These are phyloP conservation scores for Drosophila hawaiiensis DNA, from an alignment of 2,888 invertebrate species.

Conservation along the genomic window DNA sequence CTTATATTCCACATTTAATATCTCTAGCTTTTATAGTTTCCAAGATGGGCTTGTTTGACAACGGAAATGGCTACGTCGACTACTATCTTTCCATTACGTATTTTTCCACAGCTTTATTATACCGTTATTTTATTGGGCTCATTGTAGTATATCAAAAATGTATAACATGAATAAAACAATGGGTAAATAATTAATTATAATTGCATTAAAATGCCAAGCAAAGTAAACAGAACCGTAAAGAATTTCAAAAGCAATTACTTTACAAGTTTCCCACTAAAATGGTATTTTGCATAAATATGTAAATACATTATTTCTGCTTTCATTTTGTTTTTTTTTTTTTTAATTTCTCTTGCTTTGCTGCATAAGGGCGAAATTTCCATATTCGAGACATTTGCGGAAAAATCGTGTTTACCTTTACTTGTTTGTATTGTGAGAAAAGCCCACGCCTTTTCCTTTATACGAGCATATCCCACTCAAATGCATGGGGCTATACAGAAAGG, in stretches of 20 bases:
- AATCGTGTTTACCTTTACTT: constrained; percentile 21
- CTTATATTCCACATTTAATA: neutral
- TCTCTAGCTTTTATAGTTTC: neutral
- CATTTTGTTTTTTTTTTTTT: constrained; percentile 6
- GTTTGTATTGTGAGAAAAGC: constrained; percentile 14
- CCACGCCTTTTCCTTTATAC: constrained; percentile 3
- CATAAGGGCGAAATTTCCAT: constrained; percentile 32
- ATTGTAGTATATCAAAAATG: neutral
- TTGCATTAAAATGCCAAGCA: constrained; percentile 14
- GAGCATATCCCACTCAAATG: constrained; percentile 14
- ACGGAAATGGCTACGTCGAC: neutral
- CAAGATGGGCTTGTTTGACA: neutral
- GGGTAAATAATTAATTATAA: constrained; percentile 16
- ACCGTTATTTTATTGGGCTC: neutral
- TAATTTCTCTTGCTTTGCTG: neutral
- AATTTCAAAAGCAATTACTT: constrained; percentile 4
- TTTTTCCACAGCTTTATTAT: neutral
- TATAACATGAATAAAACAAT: neutral
- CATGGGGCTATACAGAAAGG: constrained; percentile 16
- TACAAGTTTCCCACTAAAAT: neutral
- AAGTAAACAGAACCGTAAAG: constrained; percentile 1
- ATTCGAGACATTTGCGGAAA: constrained; percentile 30
- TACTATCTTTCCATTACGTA: neutral
- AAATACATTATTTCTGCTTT: constrained; percentile 1
- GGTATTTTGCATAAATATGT: constrained; percentile 8